Evolutionary conservation across 2,888 invertebrate species (phyloP), one percentile per base, ranked within the genome.

Genomic region (Zele albiditarsus): DNA sequence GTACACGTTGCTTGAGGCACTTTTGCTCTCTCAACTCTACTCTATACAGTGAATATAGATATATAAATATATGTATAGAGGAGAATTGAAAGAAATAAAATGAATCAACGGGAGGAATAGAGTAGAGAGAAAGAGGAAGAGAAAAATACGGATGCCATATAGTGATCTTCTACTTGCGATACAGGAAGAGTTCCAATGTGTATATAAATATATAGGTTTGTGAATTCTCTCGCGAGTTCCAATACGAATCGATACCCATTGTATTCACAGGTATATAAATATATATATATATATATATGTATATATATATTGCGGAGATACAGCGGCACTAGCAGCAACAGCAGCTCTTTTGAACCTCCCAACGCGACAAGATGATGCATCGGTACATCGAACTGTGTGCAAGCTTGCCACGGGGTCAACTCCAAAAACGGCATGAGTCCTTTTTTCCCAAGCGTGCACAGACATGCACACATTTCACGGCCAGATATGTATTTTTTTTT

Each of bases 301-400:
- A 72, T 42, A 10, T 42, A 42, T 46, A 5, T 53, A 53, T 53
- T n/a, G 53, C 4, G 4, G 8, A 20, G 53, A 8, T 20, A 20
- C 20, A 53, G 53, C 20, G n/a, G 53, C 20, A 20, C 6, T 6
- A 53, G 23, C 1, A 53, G 20, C n/a, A 53, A 62, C 71, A 46
- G 60, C 69, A 73, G 74, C 74, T 72, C 53, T 53, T 53, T 53
- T 74, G 73, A 86, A 86, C 87, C 86, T 85, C 86, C 85, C 84
- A 86, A 82, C 85, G 87, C 85, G 87, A 87, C 87, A 86, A 86
- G 84, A 87, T 86, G 87, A 87, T 86, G 85, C 83, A 87, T 87
- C 81, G 87, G 77, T 79, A 71, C 70, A 74, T 38, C 58, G 74
- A 74, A 69, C 73, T 74, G 78, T 76, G 77, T 78, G 69, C 63